A percentile compares a stretch with the other conserved stretches of the same genome.
These are phyloP conservation scores for Drosophila demipolita DNA, from an alignment of 2,888 invertebrate species.

Conservation along the genomic window DNA sequence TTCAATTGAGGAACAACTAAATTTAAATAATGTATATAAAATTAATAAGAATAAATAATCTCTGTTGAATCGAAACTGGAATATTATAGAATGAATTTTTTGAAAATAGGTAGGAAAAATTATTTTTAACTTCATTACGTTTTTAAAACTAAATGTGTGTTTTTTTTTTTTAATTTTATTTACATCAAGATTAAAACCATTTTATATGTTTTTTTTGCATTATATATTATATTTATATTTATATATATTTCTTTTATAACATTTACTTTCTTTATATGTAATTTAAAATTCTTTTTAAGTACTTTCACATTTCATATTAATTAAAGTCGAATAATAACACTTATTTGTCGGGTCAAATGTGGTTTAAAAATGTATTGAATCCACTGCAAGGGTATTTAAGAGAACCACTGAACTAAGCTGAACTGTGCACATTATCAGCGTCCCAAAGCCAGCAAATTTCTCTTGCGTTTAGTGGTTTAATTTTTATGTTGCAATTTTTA, in stretches of 20 bases:
- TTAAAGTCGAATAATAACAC: not conserved
- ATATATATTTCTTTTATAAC: not conserved
- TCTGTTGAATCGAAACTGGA: not conserved
- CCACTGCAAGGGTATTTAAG: not conserved
- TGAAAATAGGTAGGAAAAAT: not conserved
- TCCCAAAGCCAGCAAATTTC: conserved; percentile 55
- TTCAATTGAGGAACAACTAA: too few species aligned
- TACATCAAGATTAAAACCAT: not conserved
- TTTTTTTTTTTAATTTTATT: not conserved
- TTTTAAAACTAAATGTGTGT: too few species aligned
- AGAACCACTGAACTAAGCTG: conserved; percentile 14
- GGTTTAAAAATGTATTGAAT: not conserved
- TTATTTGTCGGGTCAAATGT: not conserved
- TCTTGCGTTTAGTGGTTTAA: conserved; percentile 77
- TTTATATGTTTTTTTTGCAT: not conserved
- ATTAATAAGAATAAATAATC: not conserved
- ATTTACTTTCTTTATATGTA: not conserved
- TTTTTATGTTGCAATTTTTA: conserved; percentile 75
- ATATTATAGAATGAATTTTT: not conserved
- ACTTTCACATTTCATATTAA: not conserved
- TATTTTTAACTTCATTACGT: not conserved
- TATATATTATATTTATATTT: not conserved
- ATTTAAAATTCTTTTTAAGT: not conserved
- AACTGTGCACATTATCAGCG: conserved; percentile 39
- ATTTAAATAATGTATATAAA: not conserved